Evolutionary conservation across 2,888 invertebrate species (phyloP).

Genomic region (Epistrophella euchroma): DNA sequence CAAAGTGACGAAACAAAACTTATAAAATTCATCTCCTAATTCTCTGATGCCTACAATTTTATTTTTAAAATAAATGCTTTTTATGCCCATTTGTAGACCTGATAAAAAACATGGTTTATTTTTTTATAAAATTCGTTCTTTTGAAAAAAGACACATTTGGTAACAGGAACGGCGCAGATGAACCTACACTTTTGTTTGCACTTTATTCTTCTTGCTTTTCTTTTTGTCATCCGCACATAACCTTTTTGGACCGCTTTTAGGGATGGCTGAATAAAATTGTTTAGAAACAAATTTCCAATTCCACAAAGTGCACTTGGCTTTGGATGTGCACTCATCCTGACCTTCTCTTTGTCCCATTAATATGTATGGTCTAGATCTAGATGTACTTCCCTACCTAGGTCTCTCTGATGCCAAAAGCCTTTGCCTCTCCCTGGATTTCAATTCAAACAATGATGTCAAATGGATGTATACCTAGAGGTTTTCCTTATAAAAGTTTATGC

Average conservation of each 20-base stretch:
- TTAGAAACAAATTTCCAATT: constrained; percentile 64
- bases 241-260: constrained; percentile 36
- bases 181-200: constrained; percentile 30
- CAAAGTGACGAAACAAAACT: no score
- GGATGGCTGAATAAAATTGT: constrained; percentile 52
- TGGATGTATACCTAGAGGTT: neutral
- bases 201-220: constrained; percentile 5
- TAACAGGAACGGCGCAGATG: constrained; percentile 45
- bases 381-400: neutral
- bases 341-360: constrained; percentile 23
- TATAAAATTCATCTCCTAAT: no score
- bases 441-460: constrained; percentile 37
- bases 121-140: neutral
- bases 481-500: neutral
- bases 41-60: neutral
- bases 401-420: constrained; percentile 11
- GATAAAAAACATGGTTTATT: neutral
- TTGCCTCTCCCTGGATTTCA: constrained; percentile 25
- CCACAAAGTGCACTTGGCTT: constrained; percentile 70
- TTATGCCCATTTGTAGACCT: neutral
- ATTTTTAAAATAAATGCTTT: neutral
- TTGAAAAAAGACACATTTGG: constrained; percentile 34
- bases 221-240: constrained; percentile 20
- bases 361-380: neutral
- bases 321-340: constrained; percentile 53